Evolutionary conservation across 2,113 vertebrate species (phyloP).

Genomic region (Melanostigma gelatinosum): DNA sequence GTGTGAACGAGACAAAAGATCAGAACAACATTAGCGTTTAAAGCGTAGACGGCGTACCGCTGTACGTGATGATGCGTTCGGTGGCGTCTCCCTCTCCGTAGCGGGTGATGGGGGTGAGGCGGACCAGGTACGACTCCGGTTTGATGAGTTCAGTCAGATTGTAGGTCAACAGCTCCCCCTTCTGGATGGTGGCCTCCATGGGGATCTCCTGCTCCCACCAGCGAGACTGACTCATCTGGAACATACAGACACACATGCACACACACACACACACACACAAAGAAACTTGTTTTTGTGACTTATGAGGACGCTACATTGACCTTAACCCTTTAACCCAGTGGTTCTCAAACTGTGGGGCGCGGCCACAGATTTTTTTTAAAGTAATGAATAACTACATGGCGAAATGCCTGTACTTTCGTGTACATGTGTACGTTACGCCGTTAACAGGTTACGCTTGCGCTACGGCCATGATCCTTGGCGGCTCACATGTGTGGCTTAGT

Average conservation of each 20-base stretch:
- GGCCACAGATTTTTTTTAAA: too few relatives aligned
- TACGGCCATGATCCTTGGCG: too few relatives aligned
- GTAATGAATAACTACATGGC: too few relatives aligned
- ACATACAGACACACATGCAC: neutral
- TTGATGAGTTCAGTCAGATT: constrained; percentile 75
- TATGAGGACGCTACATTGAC: too few relatives aligned
- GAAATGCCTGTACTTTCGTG: too few relatives aligned
- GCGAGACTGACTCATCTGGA: constrained; percentile 68
- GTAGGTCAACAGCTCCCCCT: constrained; percentile 75
- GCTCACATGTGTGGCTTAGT: too few relatives aligned
- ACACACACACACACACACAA: too few relatives aligned
- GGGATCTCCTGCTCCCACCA: constrained; percentile 80
- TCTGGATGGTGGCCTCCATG: constrained; percentile 67
- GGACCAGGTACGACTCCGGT: constrained; percentile 76
- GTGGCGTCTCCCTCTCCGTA: constrained; percentile 75
- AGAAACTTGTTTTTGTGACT: neutral
- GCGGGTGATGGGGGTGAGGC: constrained; percentile 77
- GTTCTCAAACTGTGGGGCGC: too few relatives aligned
- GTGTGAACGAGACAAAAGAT: neutral
- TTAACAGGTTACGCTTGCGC: too few relatives aligned
- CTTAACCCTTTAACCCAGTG: neutral
- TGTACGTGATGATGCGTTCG: constrained; percentile 73
- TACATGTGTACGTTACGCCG: too few relatives aligned
- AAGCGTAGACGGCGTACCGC: constrained; percentile 36
- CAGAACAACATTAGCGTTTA: neutral